Evolutionary conservation across 1,140 invertebrate genomes (phyloP).

Genomic region (Drosophila triauraria): DNA sequence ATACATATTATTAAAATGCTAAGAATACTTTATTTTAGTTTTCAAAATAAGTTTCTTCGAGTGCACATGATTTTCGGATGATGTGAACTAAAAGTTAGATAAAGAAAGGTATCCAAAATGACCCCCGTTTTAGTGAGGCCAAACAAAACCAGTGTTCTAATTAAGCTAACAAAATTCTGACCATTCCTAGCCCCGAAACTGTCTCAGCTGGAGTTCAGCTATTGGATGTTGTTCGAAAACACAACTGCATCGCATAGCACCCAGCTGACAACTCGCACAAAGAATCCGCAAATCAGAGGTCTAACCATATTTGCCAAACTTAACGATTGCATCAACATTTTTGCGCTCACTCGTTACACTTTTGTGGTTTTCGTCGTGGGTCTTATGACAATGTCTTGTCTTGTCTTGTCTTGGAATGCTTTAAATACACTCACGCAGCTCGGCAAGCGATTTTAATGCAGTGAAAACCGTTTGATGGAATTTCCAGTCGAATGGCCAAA

Average conservation of each 20-base stretch:
- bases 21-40: background rate
- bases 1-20: too few relatives aligned
- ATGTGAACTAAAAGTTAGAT: constrained; percentile 2
- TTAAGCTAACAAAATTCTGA: constrained; percentile 48
- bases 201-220: constrained; percentile 40
- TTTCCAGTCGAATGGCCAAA: constrained; percentile 57
- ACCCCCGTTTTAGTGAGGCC: constrained; percentile 15
- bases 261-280: constrained; percentile 35
- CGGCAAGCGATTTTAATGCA: constrained; percentile 67
- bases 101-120: constrained; percentile 8
- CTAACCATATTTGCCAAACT: constrained; percentile 81
- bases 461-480: constrained; percentile 70
- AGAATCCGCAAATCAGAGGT: constrained; percentile 60
- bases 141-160: constrained; percentile 32
- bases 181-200: constrained; percentile 27
- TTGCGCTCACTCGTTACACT: constrained; percentile 49
- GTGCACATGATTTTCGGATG: background rate
- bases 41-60: too few relatives aligned
- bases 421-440: constrained; percentile 71
- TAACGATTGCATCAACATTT: constrained; percentile 80
- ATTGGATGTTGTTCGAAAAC: constrained; percentile 42
- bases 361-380: constrained; percentile 23
- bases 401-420: constrained; percentile 44
- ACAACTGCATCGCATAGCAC: constrained; percentile 37
- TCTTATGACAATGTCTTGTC: constrained; percentile 67